These are phyloP conservation scores for Micoletzkya japonica DNA, from an alignment of 2,888 invertebrate species.

Conservation along the genomic window DNA sequence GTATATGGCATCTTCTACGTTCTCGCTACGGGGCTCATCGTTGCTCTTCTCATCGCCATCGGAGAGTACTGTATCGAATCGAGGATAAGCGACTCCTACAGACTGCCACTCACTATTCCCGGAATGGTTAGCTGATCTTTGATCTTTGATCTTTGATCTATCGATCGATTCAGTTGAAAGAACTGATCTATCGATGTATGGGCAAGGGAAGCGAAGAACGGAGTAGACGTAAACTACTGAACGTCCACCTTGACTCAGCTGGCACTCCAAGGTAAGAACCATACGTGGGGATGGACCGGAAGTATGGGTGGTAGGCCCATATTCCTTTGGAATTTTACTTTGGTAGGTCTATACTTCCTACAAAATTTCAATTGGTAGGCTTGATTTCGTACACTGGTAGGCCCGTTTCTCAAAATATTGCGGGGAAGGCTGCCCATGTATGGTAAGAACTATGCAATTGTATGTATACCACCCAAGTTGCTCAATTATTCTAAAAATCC, in stretches of 20 bases:
- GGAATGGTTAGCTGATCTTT: constrained; percentile 49
- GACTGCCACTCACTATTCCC: constrained; percentile 50
- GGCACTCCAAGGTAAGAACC: constrained; percentile 36
- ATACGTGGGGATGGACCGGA: no score
- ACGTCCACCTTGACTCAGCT: constrained; percentile 47
- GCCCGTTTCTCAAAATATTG: no score
- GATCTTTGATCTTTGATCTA: no score
- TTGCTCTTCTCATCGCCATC: constrained; percentile 52
- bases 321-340: no score
- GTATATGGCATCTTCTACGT: constrained; percentile 60
- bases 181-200: constrained; percentile 40
- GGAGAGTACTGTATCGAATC: constrained; percentile 58
- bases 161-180: constrained; percentile 40
- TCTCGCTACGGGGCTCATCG: constrained; percentile 53
- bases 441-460: no score
- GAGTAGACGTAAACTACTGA: constrained; percentile 41
- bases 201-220: constrained; percentile 31
- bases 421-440: no score
- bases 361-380: no score
- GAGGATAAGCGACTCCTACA: constrained; percentile 43
- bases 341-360: no score
- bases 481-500: no score
- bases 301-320: no score
- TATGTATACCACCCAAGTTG: no score
- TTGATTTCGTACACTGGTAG: no score